Conservation (phyloP, 1,140 invertebrate genomes). For the Drosophila biarmipes region DNA sequence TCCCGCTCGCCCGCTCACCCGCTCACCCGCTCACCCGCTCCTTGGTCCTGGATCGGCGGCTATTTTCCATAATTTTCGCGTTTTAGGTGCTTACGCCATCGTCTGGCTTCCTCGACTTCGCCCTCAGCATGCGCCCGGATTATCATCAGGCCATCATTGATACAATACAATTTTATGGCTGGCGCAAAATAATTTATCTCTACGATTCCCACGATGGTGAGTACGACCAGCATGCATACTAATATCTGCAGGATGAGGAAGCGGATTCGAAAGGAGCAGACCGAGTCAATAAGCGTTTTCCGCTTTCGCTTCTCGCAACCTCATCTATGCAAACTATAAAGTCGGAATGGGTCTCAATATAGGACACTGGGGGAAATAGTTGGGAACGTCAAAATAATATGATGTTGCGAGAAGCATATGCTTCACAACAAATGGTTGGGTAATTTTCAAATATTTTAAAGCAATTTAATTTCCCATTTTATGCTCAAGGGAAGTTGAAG, state of each 20-base stretch:
- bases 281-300: constrained; percentile 41
- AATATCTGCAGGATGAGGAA: constrained; percentile 4
- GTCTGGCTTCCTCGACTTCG: constrained; percentile 94
- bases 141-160: constrained; percentile 97
- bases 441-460: no score
- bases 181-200: constrained; percentile 96
- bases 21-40: not conserved
- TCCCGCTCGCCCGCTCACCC: not conserved
- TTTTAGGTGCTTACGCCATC: constrained; percentile 91
- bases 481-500: no score
- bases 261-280: constrained; percentile 23
- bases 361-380: constrained; percentile 10
- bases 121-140: constrained; percentile 96
- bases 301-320: constrained; percentile 38
- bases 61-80: constrained; percentile 78
- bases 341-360: constrained; percentile 14
- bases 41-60: constrained; percentile 4
- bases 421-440: no score
- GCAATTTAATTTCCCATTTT: no score
- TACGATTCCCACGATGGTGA: constrained; percentile 98
- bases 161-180: constrained; percentile 95
- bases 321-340: constrained; percentile 40
- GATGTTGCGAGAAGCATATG: no score
- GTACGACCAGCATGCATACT: constrained; percentile 81
- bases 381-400: no score